Evolutionary conservation across 2,113 vertebrate genomes (phyloP).

Genomic region (Euleptes europaea): DNA sequence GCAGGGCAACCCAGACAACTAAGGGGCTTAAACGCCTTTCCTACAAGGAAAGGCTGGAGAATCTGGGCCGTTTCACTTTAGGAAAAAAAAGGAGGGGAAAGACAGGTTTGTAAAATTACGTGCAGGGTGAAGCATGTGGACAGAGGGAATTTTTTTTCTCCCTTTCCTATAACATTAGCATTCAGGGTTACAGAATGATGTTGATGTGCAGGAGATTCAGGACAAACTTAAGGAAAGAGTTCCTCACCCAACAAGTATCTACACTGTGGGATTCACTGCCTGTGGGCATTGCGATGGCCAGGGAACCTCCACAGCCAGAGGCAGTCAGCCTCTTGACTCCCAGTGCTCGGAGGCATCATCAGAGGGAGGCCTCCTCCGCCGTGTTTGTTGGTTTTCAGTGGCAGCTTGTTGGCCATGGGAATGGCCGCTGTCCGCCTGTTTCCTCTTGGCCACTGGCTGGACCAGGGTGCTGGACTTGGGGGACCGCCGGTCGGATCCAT

Average conservation of each 20-base stretch:
- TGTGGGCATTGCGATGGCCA: too few species aligned
- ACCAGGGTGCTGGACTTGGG: not conserved
- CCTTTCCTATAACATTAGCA: not conserved
- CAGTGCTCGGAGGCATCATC: not conserved
- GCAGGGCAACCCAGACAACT: too few species aligned
- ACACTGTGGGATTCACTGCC: too few species aligned
- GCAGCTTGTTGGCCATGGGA: accelerated
- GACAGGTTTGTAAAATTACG: too few species aligned
- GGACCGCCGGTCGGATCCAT: too few species aligned
- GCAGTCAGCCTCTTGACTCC: not conserved
- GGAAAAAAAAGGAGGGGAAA: not conserved
- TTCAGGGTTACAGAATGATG: too few species aligned
- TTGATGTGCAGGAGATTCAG: too few species aligned
- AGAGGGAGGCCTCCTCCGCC: not conserved
- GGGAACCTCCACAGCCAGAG: not conserved
- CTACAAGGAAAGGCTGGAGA: not conserved
- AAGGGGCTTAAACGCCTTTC: too few species aligned
- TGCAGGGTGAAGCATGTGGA: too few species aligned
- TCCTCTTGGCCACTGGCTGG: too few species aligned
- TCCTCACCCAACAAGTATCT: too few species aligned
- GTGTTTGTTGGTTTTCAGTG: accelerated
- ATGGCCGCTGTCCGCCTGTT: not conserved
- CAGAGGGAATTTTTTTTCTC: not conserved
- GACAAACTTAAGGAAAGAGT: too few species aligned
- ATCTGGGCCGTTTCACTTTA: not conserved